Evolutionary conservation across 2,113 vertebrate genomes (phyloP), one percentile per base, ranked within the genome.

Genomic region (Passer domesticus): DNA sequence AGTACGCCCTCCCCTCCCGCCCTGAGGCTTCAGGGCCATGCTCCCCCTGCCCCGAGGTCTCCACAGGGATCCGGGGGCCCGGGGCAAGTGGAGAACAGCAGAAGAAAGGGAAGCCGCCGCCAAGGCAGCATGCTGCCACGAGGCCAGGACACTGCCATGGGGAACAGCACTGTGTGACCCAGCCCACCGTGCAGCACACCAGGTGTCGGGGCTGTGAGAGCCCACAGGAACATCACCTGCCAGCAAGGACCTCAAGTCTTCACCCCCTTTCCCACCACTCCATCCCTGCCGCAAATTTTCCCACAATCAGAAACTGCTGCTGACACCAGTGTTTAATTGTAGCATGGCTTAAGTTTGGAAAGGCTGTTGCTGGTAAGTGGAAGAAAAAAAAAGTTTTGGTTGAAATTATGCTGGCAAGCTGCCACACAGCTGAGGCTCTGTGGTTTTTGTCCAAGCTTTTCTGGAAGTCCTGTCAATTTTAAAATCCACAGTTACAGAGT

Each of bases 401-500:
- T 89, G 74, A 94, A 96, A 70, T 30, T 44, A 73, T 70, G 49
- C 68, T 64, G 70, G 79, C 89, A 96, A 66, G 50, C 21, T 60
- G 56, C 86, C 28, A 37, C 7, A 0, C 64, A 93, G 80, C 69
- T 90, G 92, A 92, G 25, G 62, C 23, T 92, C 60, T 67, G 72
- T n/a, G 55, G 69, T 10, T 74, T 94, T 70, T 75, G 15, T 22
- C 80, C 68, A 72, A 73, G 70, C 82, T 91, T 85, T 63, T 93
- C 83, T 93, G 89, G 64, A 93, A 86, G 39, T 62, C 82, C 49
- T 53, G 39, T 52, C 16, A 3, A 67, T 92, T 77, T 88, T 69
- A 84, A 96, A 96, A 93, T 79, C 80, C 78, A 69, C 70, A 88
- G 76, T 39, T 58, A 64, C 9, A 87, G 46, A 59, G 87, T 70